Evolutionary conservation across 2,888 invertebrate genomes (phyloP), one percentile per base, ranked within the genome.

Genomic region (Melipona beecheii): DNA sequence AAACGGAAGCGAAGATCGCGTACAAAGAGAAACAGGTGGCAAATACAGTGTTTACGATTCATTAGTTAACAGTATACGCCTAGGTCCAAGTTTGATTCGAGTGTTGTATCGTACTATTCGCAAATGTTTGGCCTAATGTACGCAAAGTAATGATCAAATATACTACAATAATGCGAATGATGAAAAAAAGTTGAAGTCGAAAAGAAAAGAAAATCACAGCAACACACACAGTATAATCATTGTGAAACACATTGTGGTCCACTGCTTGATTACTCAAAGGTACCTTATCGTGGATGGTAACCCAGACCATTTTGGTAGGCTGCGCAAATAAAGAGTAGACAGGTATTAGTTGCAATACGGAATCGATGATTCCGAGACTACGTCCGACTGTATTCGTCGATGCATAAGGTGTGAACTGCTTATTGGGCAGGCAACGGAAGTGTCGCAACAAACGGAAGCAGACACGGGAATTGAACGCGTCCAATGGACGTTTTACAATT

Each of bases 281-380:
- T 94, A 94, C 94, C 94, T 94, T 92, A 91, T 94, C 94, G 83
- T 94, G 93, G 91, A 76, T 87, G 90, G 94, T 94, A 89, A 93
- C 92, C 94, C 94, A 94, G 91, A 94, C 94, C 94, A 94, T 94
- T 93, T 92, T 94, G 92, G 91, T 91, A 88, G 93, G 93, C 94
- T 94, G 94, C 92, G 91, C 86, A 92, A 94, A 94, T 91, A 94
- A 93, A 94, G 91, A 92, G 90, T 90, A 92, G 91, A 92, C 88
- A 87, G 91, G 91, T 84, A 93, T 94, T 94, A 94, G 89, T 85
- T 84, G 74, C 70, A 78, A 74, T 85, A 78, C 75, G 64, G 74
- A 82, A 68, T 69, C 69, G 71, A 17, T 50, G 78, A 72, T 31
- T 69, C 64, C 83, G 73, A 78, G 71, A 52, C 64, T 73, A 84